These are phyloP conservation scores for Lasioglossum pauxillum DNA, from an alignment of 2,888 invertebrate species.

Conservation along the genomic window DNA sequence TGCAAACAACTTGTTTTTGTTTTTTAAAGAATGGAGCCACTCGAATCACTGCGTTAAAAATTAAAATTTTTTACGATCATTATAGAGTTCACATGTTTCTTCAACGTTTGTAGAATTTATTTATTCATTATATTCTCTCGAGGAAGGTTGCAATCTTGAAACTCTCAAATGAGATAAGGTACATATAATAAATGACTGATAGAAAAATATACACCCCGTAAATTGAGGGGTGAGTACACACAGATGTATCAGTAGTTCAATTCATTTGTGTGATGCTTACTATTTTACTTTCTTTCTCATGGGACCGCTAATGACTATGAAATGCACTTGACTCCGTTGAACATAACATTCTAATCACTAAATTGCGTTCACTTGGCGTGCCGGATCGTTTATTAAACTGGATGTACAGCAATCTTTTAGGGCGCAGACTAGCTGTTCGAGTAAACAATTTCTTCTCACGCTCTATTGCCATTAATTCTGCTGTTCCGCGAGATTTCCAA, in stretches of 20 bases:
- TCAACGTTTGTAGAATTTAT: too few species aligned
- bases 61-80: too few species aligned
- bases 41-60: too few species aligned
- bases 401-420: background rate
- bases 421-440: background rate
- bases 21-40: too few species aligned
- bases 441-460: slow-evolving; percentile 3
- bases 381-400: background rate
- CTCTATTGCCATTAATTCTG: background rate
- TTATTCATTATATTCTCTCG: too few species aligned
- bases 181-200: background rate
- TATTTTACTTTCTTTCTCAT: background rate
- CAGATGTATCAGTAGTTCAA: background rate
- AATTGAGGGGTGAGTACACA: background rate
- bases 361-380: background rate
- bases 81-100: too few species aligned
- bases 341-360: background rate
- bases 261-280: background rate
- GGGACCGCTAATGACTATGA: background rate
- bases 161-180: too few species aligned
- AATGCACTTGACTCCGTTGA: background rate
- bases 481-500: background rate
- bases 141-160: too few species aligned
- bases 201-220: background rate
- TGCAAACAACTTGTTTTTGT: too few species aligned